Conservation (phyloP, 2,797 vertebrate species). For the Pitangus sulphuratus region DNA sequence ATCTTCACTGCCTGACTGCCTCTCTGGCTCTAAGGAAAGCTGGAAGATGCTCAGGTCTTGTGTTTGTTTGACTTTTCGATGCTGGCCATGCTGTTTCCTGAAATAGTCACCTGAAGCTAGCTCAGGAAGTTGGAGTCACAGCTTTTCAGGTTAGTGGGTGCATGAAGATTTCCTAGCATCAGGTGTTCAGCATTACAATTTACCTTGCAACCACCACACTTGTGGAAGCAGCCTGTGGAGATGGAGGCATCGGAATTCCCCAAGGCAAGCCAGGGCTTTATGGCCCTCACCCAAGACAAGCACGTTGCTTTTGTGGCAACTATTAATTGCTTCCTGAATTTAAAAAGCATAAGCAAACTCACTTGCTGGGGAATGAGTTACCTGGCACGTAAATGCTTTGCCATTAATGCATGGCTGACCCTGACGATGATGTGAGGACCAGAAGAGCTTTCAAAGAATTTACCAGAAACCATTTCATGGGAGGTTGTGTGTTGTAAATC, state of each 20-base stretch:
- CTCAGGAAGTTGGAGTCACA: not conserved
- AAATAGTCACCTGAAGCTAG: accelerated
- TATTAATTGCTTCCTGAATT: conserved; percentile 80
- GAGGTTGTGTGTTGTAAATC: conserved; percentile 74
- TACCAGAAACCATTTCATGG: conserved; percentile 78
- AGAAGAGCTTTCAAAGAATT: conserved; percentile 73
- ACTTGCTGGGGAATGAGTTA: conserved; percentile 65
- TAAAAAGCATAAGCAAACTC: conserved; percentile 64
- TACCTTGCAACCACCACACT: not conserved
- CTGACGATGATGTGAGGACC: conserved; percentile 66
- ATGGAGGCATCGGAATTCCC: not conserved
- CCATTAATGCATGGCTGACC: conserved; percentile 74
- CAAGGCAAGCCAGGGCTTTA: not conserved
- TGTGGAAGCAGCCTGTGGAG: not conserved
- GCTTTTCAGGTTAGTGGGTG: not conserved
- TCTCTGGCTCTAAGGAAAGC: not conserved
- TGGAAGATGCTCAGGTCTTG: not conserved
- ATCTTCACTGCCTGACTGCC: not conserved
- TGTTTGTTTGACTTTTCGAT: not conserved
- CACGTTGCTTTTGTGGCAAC: conserved; percentile 62
- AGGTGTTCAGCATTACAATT: not conserved
- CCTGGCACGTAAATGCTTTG: conserved; percentile 55
- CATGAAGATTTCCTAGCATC: not conserved
- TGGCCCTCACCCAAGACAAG: conserved; percentile 12
- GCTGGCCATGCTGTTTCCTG: not conserved